Evolutionary conservation across 1,140 invertebrate species (phyloP).

Genomic region (Agraylea sexmaculata): DNA sequence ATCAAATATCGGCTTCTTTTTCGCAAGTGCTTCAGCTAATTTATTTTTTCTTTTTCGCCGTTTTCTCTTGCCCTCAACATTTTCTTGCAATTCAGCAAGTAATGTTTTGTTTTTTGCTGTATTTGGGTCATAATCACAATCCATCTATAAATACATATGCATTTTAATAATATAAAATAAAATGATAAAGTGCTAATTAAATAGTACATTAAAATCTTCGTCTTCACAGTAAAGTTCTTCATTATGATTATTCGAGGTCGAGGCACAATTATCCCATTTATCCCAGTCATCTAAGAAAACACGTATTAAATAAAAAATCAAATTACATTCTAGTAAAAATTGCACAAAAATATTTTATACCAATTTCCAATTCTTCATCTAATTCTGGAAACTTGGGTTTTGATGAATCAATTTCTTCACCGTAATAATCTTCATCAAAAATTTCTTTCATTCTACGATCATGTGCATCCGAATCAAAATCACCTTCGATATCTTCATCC

Average conservation of each 20-base stretch:
- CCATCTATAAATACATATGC: slow-evolving; percentile 55
- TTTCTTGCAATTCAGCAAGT: slow-evolving; percentile 47
- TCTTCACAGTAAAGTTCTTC: slow-evolving; percentile 58
- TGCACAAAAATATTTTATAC: too few relatives aligned
- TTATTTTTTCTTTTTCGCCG: slow-evolving; percentile 52
- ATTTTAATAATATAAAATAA: slow-evolving; percentile 11
- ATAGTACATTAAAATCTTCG: slow-evolving; percentile 63
- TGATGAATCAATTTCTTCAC: slow-evolving; percentile 50
- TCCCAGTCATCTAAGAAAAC: slow-evolving; percentile 59
- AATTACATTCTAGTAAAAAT: too few relatives aligned
- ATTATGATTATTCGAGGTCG: slow-evolving; percentile 25
- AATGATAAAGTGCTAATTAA: slow-evolving; percentile 6
- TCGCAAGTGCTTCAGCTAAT: slow-evolving; percentile 56
- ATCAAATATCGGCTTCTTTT: slow-evolving; percentile 73
- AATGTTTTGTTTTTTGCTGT: slow-evolving; percentile 34
- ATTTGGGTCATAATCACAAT: slow-evolving; percentile 68
- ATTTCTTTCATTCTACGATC: slow-evolving; percentile 78
- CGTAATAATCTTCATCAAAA: slow-evolving; percentile 82
- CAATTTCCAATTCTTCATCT: slow-evolving; percentile 59
- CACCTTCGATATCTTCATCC: slow-evolving; percentile 66
- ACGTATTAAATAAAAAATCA: slow-evolving; percentile 2
- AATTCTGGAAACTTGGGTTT: slow-evolving; percentile 75
- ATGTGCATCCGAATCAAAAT: slow-evolving; percentile 86
- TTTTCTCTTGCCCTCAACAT: slow-evolving; percentile 45
- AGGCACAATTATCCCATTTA: slow-evolving; percentile 42